These are phyloP conservation scores for Eurystomus glaucurus DNA, from an alignment of 2,797 vertebrate genomes.

Conservation along the genomic window DNA sequence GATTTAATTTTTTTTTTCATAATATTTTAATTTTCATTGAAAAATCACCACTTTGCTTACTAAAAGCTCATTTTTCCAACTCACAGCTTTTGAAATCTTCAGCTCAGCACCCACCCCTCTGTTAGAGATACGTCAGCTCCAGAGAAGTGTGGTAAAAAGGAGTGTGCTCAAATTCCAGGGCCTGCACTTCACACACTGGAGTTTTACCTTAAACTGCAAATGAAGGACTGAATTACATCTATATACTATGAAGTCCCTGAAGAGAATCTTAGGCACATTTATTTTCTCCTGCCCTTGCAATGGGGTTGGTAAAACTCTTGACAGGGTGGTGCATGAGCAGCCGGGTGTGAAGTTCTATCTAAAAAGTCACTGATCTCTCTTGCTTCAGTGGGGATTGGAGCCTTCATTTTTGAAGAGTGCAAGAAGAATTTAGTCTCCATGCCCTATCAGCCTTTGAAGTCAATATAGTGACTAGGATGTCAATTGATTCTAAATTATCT, in stretches of 20 bases:
- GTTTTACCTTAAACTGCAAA: neutral
- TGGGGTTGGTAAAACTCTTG: neutral
- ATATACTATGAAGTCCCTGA: neutral
- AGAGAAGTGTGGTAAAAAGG: neutral
- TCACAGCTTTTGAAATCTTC: neutral
- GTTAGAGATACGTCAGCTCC: neutral
- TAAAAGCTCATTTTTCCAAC: neutral
- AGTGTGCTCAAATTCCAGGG: neutral
- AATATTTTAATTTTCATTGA: neutral
- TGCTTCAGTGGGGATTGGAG: neutral
- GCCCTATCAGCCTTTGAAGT: neutral
- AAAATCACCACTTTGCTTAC: neutral
- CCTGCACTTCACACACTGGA: neutral
- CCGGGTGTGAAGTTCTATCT: neutral
- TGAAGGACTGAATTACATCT: neutral
- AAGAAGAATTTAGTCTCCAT: neutral
- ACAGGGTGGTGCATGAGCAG: neutral
- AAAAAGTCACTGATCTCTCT: neutral
- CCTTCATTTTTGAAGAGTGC: neutral
- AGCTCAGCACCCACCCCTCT: neutral
- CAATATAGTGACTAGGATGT: neutral
- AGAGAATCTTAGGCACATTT: neutral
- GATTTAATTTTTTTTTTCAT: neutral
- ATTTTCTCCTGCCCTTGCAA: neutral
- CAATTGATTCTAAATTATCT: slow-evolving; percentile 9